Percentiles rank a stretch among this genome's conserved stretches.
These are phyloP conservation scores for Nysson spinosus DNA, from an alignment of 2,888 invertebrate genomes.

Conservation along the genomic window DNA sequence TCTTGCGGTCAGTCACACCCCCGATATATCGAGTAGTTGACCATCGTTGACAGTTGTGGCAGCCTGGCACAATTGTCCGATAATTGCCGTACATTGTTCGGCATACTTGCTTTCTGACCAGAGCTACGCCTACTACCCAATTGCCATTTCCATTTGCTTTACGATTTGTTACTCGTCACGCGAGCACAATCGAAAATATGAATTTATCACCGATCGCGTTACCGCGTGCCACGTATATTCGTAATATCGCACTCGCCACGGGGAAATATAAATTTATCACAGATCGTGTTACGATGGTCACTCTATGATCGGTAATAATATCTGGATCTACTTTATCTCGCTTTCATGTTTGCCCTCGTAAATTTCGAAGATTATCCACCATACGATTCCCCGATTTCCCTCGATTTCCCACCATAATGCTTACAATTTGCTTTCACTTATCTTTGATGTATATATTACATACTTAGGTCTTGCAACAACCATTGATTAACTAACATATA, in stretches of 20 bases:
- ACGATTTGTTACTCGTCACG: slow-evolving; percentile 74
- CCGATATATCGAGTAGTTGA: slow-evolving; percentile 60
- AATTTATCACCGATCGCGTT: slow-evolving; percentile 73
- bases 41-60: slow-evolving; percentile 73
- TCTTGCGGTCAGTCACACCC: slow-evolving; percentile 64
- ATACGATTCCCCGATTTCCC: background rate
- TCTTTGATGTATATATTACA: too few relatives aligned
- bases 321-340: slow-evolving; percentile 14
- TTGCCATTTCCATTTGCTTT: slow-evolving; percentile 57
- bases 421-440: too few relatives aligned
- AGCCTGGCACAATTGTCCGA: slow-evolving; percentile 68
- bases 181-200: slow-evolving; percentile 71
- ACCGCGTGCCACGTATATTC: background rate
- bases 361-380: slow-evolving; percentile 55
- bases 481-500: too few relatives aligned
- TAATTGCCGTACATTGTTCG: slow-evolving; percentile 75
- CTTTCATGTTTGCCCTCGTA: slow-evolving; percentile 68
- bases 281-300: slow-evolving; percentile 63
- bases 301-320: slow-evolving; percentile 8
- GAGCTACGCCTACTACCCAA: too few relatives aligned
- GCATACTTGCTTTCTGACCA: slow-evolving; percentile 43
- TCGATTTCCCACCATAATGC: background rate
- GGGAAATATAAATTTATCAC: slow-evolving; percentile 73
- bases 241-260: slow-evolving; percentile 7
- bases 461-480: too few relatives aligned